Base-by-base conservation (phyloP, 2,113 vertebrate genomes). In the Equus quagga region DNA sequence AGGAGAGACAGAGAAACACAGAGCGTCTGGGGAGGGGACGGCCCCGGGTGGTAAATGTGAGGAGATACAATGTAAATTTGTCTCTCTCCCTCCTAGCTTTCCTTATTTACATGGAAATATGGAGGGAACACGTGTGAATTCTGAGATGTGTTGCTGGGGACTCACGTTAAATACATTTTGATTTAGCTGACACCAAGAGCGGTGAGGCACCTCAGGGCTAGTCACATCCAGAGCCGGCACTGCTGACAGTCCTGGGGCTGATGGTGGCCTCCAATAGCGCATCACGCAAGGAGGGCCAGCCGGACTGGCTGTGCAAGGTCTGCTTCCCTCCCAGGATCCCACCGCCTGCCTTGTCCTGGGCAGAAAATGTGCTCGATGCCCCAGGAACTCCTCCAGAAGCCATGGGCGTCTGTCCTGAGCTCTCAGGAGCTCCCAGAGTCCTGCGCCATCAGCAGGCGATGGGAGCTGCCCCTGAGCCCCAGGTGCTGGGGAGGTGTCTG, bases 81-180 rank as follows among this genome's bases (percentile, higher is more conserved):
- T 44, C 3, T 33, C 84, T 93, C 78, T 94, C 13, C 14, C 15
- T 49, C 75, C 60, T 80, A 46, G 78, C 62, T 95, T 96, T 86
- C 88, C 95, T 95, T 82, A 76, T 97, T 97, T 92, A 58, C 92
- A 64, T 94, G 98, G 97, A 97, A 98, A 97, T 70, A 24, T 3
- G 76, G 89, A 91, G 72, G 0, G 0, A 62, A 15, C n/a, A 0
- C 0, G 49, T 56, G 94, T 87, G 60, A 12, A 73, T 41, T 54
- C 46, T 33, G 97, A 95, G 88, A 26, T 9, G 0, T n/a, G 54
- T 87, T 51, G 24, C 97, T 58, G 91, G 69, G 69, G 94, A 17
- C 84, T 90, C 76, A 4, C 93, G 56, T 81, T 70, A 1, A 80
- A 17, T 86, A 23, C 1, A 0, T 41, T 96, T 95, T 80, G 31